Base-by-base conservation (phyloP, 2,113 vertebrate species). In the Scomber japonicus region DNA sequence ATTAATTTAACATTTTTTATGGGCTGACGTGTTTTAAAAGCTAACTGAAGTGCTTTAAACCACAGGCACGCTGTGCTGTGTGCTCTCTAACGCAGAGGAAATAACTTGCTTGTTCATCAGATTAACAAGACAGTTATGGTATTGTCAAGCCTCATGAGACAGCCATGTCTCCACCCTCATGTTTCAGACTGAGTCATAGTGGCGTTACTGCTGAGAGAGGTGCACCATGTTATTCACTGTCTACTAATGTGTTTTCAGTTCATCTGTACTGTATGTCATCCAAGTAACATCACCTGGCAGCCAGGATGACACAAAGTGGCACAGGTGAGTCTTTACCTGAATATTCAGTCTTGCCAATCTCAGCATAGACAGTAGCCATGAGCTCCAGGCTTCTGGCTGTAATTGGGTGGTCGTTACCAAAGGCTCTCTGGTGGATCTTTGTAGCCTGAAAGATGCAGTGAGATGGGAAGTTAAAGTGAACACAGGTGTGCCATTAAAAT, bases 391-490 rank as follows among this genome's bases (percentile, higher is more conserved):
- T 96, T 85, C 92, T 91, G 91, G 89, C 85, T 88, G 91, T 94
- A 40, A 94, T 88, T 55, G 92, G 94, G 78, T 94, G 94, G 86
- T 96, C 94, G 1, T 71, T 94, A 30, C 87, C 95, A 87, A 96
- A 95, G 79, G 94, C 83, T 89, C 92, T 93, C 89, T 95, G 95
- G 83, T 94, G 94, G 80, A 95, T 95, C 92, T 96, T 95, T 88
- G 95, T 93, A 70, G 94, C 94, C 95, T 96, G 85, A 91, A 68
- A 82, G 44, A 73, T 5, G 49, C 21, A 72, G 31, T 54, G 21
- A 17, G 11, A 66, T 50, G 2, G 17, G 4, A 31, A 21, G 56
- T 56, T 65, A 10, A 76, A 35, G 40, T 24, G 31, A 14, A 59
- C 10, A 56, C 53, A 27, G 10, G 14, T 35, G 14, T 21, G 61